Evolutionary conservation across 2,888 invertebrate genomes (phyloP).

Genomic region (Noctuana brunneofusca): DNA sequence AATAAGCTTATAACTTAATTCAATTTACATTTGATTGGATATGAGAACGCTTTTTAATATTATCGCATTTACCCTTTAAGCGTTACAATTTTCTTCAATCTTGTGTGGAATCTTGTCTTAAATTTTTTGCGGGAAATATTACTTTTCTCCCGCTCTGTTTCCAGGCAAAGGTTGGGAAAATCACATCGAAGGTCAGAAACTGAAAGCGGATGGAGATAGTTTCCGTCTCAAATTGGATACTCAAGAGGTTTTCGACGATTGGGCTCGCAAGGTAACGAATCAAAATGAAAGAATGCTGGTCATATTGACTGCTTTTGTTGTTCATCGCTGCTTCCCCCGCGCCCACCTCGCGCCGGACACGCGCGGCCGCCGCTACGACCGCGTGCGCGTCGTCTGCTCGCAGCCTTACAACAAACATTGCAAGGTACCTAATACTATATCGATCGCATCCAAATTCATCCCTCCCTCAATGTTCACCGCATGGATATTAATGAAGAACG

Average conservation of each 20-base stretch:
- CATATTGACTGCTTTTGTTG: too few relatives aligned
- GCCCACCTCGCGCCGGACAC: constrained; percentile 82
- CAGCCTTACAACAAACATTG: constrained; percentile 93
- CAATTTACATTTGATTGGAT: too few relatives aligned
- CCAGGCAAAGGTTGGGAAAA: constrained; percentile 98
- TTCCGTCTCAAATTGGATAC: constrained; percentile 98
- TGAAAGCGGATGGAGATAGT: constrained; percentile 98
- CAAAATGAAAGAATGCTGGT: too few relatives aligned
- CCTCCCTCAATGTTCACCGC: too few relatives aligned
- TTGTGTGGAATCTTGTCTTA: too few relatives aligned
- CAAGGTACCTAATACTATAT: constrained; percentile 50
- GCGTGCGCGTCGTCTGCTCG: constrained; percentile 90
- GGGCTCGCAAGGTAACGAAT: constrained; percentile 94
- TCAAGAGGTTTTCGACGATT: constrained; percentile 98
- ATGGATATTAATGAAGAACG: too few relatives aligned
- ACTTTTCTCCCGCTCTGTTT: background rate
- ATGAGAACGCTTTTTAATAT: too few relatives aligned
- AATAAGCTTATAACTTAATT: too few relatives aligned
- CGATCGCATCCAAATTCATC: background rate
- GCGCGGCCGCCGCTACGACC: constrained; percentile 89
- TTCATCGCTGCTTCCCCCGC: constrained; percentile 87
- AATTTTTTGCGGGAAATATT: too few relatives aligned
- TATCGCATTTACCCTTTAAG: too few relatives aligned
- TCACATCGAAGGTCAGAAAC: constrained; percentile 98
- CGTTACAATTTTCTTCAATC: too few relatives aligned